A percentile compares a stretch with the other conserved stretches of the same genome.
phyloP scores from a whole-genome alignment of 2,888 invertebrate genomes.

The Mythimna albipuncta region DNA sequence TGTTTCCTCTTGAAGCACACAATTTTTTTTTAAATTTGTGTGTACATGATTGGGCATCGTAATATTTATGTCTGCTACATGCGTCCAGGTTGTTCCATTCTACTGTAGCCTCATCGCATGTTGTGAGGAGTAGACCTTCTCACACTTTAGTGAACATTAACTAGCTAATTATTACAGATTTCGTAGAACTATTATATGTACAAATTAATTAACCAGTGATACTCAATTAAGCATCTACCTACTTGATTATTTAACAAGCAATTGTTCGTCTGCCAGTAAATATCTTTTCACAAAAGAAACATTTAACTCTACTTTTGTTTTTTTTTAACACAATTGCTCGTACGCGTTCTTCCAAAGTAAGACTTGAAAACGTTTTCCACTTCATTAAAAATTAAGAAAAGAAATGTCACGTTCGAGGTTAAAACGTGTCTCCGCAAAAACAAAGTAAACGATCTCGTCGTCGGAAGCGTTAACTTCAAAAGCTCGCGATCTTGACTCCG shows the following conservation, averaged over 20 bases:
- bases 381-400: constrained; percentile 27
- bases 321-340: not conserved
- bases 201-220: constrained; percentile 42
- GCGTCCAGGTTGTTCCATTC: not conserved
- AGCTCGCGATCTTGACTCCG: constrained; percentile 41
- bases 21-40: not conserved
- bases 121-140: constrained; percentile 6
- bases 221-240: constrained; percentile 1
- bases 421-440: constrained; percentile 37
- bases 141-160: not conserved
- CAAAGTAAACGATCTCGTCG: constrained; percentile 45
- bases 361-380: constrained; percentile 10
- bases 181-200: constrained; percentile 18
- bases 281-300: constrained; percentile 1
- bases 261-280: constrained; percentile 8
- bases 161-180: constrained; percentile 37
- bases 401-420: constrained; percentile 18
- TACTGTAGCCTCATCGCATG: not conserved
- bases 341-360: not conserved
- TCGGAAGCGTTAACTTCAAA: constrained; percentile 59
- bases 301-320: not conserved
- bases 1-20: not conserved
- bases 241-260: constrained; percentile 14
- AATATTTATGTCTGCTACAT: not conserved
- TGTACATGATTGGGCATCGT: not conserved